Evolutionary conservation across 2,888 invertebrate species (phyloP).

Genomic region (Allacma fusca): DNA sequence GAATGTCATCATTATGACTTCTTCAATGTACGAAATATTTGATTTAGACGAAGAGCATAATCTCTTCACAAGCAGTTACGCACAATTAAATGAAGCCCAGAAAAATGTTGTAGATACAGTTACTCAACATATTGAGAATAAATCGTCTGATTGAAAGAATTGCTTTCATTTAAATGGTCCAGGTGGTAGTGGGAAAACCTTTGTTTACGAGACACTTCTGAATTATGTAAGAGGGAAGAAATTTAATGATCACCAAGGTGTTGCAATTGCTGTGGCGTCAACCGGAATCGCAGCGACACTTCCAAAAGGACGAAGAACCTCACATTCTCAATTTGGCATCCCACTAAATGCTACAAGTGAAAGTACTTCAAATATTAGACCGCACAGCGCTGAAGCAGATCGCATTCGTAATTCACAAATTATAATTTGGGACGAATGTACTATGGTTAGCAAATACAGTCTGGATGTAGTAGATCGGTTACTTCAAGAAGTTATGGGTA

Average conservation of each 20-base stretch:
- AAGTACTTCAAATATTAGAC: constrained; percentile 37
- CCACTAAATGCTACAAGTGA: constrained; percentile 52
- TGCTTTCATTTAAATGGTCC: constrained; percentile 62
- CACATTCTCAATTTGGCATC: constrained; percentile 63
- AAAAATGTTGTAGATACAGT: neutral
- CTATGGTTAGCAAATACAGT: too few relatives aligned
- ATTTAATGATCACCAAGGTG: constrained; percentile 24
- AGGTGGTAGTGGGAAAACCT: constrained; percentile 66
- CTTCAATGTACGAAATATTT: neutral
- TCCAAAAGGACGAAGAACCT: constrained; percentile 63
- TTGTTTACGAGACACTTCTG: constrained; percentile 37
- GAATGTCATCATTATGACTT: too few relatives aligned
- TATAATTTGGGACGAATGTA: too few relatives aligned
- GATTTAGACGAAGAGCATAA: neutral
- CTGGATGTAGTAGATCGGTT: too few relatives aligned
- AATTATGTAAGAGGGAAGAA: constrained; percentile 47
- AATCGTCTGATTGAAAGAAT: neutral
- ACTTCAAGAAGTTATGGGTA: too few relatives aligned
- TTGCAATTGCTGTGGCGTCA: constrained; percentile 61
- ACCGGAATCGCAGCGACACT: constrained; percentile 63
- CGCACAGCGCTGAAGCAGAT: neutral
- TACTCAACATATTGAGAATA: constrained; percentile 57
- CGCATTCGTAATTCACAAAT: neutral
- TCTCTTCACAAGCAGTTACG: neutral
- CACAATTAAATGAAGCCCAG: neutral